phyloP scores from a whole-genome alignment of 2,113 vertebrate species.

The Oreocharis arfaki region DNA sequence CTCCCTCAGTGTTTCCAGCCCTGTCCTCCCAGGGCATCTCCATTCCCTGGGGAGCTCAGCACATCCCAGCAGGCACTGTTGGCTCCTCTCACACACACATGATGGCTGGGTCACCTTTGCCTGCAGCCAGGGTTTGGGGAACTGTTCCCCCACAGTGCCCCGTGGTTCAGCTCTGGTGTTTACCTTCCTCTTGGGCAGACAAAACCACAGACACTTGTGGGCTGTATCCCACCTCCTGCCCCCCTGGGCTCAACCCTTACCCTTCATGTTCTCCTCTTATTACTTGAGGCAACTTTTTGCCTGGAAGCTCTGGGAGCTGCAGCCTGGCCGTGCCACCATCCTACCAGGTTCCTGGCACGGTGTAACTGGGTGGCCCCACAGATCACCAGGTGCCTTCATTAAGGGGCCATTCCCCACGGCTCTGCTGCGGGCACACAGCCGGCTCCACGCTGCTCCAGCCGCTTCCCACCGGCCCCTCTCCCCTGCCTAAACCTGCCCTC shows the following conservation, averaged over 20 bases:
- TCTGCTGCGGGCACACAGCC: accelerated
- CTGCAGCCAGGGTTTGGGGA: not conserved
- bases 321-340: accelerated
- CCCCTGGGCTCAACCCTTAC: not conserved
- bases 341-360: accelerated
- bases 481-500: not conserved
- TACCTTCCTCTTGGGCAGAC: not conserved
- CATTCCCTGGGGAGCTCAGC: not conserved
- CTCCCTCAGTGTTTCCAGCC: not conserved
- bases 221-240: not conserved
- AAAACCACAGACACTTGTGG: not conserved
- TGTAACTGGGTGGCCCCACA: not conserved
- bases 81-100: not conserved
- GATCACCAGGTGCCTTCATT: not conserved
- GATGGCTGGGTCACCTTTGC: not conserved
- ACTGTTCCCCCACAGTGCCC: not conserved
- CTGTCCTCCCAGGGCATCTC: not conserved
- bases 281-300: not conserved
- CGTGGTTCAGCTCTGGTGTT: not conserved
- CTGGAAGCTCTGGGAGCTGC: not conserved
- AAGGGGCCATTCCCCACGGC: not conserved
- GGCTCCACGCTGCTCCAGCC: not conserved
- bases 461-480: not conserved
- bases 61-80: accelerated
- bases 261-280: not conserved